phyloP scores from a whole-genome alignment of 2,797 vertebrate genomes.

The Strix occidentalis region DNA sequence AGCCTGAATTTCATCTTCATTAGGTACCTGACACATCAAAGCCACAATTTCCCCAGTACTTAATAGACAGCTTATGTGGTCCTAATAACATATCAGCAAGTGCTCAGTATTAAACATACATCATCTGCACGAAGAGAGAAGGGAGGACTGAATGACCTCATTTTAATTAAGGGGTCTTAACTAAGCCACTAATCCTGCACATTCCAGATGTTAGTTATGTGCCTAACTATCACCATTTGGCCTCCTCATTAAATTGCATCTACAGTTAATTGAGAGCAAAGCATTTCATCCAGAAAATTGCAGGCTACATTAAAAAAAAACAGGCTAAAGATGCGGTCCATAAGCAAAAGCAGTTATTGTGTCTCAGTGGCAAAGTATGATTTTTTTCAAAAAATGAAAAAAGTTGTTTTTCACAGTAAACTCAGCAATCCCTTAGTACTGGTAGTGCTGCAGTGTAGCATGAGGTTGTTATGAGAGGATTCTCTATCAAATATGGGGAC shows the following conservation, averaged over 20 bases:
- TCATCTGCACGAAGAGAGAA: not conserved
- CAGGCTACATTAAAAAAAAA: not conserved
- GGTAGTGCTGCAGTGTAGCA: not conserved
- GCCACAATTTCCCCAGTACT: not conserved
- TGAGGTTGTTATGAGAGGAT: not conserved
- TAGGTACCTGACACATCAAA: conserved; percentile 40
- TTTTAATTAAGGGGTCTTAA: not conserved
- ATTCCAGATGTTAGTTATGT: not conserved
- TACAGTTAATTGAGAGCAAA: not conserved
- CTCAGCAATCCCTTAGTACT: not conserved
- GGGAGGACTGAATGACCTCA: not conserved
- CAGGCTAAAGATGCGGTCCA: fast-evolving
- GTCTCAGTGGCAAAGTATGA: not conserved
- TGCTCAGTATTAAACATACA: not conserved
- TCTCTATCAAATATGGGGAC: not conserved
- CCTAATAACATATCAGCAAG: conserved; percentile 1
- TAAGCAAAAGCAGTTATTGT: not conserved
- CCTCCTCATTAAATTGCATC: not conserved
- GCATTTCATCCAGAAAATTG: not conserved
- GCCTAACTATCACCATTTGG: not conserved
- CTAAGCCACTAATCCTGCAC: not conserved
- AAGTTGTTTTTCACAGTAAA: not conserved
- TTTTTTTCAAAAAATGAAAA: not conserved
- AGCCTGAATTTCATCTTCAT: conserved; percentile 23
- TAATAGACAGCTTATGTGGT: not conserved